phyloP scores from a whole-genome alignment of 2,888 invertebrate genomes.

The Trachelus tabidus region DNA sequence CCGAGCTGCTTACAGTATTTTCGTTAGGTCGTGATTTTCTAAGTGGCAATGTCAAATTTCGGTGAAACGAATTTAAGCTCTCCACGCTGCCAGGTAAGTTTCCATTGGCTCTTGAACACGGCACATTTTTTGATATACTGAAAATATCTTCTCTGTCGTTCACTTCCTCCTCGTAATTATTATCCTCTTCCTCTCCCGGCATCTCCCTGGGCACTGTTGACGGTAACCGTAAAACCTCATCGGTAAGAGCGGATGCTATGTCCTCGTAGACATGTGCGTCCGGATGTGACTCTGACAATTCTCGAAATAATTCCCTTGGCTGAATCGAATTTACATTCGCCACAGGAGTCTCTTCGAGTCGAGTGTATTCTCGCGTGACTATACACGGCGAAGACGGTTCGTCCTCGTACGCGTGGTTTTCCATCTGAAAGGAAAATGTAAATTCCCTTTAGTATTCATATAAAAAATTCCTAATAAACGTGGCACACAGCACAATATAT shows the following conservation, averaged over 20 bases:
- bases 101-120: constrained; percentile 3
- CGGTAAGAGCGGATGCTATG: constrained; percentile 33
- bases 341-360: not conserved
- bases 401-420: constrained; percentile 61
- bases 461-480: not conserved
- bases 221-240: not conserved
- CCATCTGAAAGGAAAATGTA: constrained; percentile 49
- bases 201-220: not conserved
- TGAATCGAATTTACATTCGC: not conserved
- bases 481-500: no score
- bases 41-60: constrained; percentile 55
- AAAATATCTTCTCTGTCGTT: constrained; percentile 1
- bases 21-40: constrained; percentile 33
- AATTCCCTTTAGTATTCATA: not conserved
- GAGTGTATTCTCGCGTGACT: not conserved
- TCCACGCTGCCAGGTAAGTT: constrained; percentile 6
- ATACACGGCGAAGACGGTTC: constrained; percentile 35
- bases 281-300: constrained; percentile 16
- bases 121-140: constrained; percentile 7
- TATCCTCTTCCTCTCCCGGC: not conserved
- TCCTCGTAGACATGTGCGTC: constrained; percentile 60
- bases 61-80: constrained; percentile 33
- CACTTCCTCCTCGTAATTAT: not conserved
- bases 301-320: constrained; percentile 11
- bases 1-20: constrained; percentile 33